phyloP scores from a whole-genome alignment of 1,140 invertebrate genomes.

The Papilio machaon region DNA sequence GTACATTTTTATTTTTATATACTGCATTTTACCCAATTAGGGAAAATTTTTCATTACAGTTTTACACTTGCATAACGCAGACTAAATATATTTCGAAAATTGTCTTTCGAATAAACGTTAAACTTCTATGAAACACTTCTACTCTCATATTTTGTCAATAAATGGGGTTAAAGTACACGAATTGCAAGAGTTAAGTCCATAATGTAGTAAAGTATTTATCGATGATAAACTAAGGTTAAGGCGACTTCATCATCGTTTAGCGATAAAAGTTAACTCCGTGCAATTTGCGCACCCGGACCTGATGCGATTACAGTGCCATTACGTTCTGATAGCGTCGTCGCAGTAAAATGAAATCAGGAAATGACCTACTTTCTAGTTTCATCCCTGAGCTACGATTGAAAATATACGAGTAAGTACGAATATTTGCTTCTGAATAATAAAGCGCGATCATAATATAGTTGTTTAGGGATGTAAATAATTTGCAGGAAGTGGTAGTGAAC shows the following conservation, averaged over 20 bases:
- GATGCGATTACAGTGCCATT: constrained; percentile 34
- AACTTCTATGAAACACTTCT: too few relatives aligned
- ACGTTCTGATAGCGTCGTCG: constrained; percentile 33
- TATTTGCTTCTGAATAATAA: not conserved
- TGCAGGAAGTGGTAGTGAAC: constrained; percentile 24
- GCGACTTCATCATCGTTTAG: constrained; percentile 32
- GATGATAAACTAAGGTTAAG: constrained; percentile 12
- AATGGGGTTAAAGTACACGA: not conserved
- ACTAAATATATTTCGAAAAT: too few relatives aligned
- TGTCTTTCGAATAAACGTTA: too few relatives aligned
- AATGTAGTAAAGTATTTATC: constrained; percentile 7
- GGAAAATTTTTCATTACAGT: too few relatives aligned
- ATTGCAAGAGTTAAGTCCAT: not conserved
- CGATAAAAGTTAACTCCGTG: constrained; percentile 35
- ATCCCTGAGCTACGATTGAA: constrained; percentile 2
- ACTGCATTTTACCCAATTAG: too few relatives aligned
- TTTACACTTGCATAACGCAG: too few relatives aligned
- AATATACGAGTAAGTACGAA: not conserved
- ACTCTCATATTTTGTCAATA: not conserved
- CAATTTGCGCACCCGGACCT: constrained; percentile 28
- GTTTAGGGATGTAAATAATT: not conserved
- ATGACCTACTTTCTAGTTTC: constrained; percentile 32
- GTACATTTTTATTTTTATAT: too few relatives aligned
- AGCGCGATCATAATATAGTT: not conserved
- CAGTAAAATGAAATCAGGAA: constrained; percentile 22